Evolutionary conservation across 1,140 invertebrate species (phyloP).

Genomic region (Magallana ariakensis): DNA sequence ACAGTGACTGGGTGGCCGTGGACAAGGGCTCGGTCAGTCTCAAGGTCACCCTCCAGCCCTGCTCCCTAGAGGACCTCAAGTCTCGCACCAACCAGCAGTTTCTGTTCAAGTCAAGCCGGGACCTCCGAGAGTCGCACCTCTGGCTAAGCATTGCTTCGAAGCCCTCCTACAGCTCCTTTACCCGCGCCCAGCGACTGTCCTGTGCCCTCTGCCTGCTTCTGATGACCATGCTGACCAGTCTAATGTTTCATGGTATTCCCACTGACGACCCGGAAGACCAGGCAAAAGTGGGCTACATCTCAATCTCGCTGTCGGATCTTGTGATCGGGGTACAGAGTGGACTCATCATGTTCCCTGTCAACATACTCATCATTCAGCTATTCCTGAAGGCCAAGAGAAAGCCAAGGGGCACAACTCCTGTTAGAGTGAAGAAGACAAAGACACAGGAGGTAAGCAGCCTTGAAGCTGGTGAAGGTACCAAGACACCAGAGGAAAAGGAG

Average conservation of each 20-base stretch:
- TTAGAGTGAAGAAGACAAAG: not conserved
- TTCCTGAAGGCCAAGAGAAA: slow-evolving; percentile 49
- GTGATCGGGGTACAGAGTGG: slow-evolving; percentile 69
- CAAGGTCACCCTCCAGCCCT: slow-evolving; percentile 48
- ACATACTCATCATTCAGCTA: slow-evolving; percentile 67
- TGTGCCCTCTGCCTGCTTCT: slow-evolving; percentile 73
- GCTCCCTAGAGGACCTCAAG: slow-evolving; percentile 65
- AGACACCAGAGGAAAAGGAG: not conserved
- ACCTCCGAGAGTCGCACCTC: slow-evolving; percentile 69
- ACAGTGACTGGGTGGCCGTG: slow-evolving; percentile 68
- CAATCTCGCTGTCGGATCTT: slow-evolving; percentile 60
- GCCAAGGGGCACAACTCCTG: not conserved
- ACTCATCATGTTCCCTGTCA: slow-evolving; percentile 71
- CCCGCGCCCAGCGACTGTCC: slow-evolving; percentile 71
- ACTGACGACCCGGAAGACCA: slow-evolving; percentile 66
- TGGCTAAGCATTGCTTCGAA: slow-evolving; percentile 74
- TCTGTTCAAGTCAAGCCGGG: slow-evolving; percentile 64
- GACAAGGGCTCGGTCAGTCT: slow-evolving; percentile 56
- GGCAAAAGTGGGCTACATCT: slow-evolving; percentile 43
- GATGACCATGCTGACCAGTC: slow-evolving; percentile 71
- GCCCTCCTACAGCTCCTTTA: slow-evolving; percentile 71
- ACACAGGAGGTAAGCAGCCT: not conserved
- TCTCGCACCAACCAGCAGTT: slow-evolving; percentile 58
- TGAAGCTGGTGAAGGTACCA: not conserved
- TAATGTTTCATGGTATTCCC: slow-evolving; percentile 75